Evolutionary conservation across 1,140 invertebrate genomes (phyloP).

Genomic region (Hydropsyche tenuis): DNA sequence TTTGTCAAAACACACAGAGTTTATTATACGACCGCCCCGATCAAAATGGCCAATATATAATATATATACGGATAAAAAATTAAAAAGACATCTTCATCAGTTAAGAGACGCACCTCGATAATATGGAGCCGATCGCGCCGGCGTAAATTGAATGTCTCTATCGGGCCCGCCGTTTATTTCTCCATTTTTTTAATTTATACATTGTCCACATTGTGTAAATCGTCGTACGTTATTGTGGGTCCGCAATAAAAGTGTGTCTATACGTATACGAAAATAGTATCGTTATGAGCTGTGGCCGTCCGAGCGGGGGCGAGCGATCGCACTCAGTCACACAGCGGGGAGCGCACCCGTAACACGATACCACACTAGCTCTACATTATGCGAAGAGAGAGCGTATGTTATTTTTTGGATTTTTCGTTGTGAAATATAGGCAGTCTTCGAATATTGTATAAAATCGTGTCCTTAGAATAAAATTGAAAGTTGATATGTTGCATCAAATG

Average conservation of each 20-base stretch:
- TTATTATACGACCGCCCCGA: no score
- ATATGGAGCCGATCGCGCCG: no score
- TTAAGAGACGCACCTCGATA: no score
- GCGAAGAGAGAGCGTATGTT: neutral
- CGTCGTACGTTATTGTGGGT: neutral
- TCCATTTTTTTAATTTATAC: neutral
- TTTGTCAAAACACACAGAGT: no score
- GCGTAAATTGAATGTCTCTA: no score
- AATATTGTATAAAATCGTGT: neutral
- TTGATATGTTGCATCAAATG: neutral
- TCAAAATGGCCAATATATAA: no score
- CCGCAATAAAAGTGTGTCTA: neutral
- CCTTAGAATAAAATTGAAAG: neutral
- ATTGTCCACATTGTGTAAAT: neutral
- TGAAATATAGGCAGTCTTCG: neutral
- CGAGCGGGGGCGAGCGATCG: slow-evolving; percentile 13
- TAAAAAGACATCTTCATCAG: no score
- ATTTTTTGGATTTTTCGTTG: neutral
- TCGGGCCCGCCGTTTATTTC: neutral
- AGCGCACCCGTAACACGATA: slow-evolving; percentile 31
- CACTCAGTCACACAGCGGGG: slow-evolving; percentile 16
- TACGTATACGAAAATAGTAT: slow-evolving; percentile 3
- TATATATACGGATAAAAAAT: no score
- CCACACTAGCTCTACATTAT: slow-evolving; percentile 14
- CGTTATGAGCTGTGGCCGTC: slow-evolving; percentile 9